phyloP scores from a whole-genome alignment of 1,140 invertebrate species.

The Sesamia nonagrioides region DNA sequence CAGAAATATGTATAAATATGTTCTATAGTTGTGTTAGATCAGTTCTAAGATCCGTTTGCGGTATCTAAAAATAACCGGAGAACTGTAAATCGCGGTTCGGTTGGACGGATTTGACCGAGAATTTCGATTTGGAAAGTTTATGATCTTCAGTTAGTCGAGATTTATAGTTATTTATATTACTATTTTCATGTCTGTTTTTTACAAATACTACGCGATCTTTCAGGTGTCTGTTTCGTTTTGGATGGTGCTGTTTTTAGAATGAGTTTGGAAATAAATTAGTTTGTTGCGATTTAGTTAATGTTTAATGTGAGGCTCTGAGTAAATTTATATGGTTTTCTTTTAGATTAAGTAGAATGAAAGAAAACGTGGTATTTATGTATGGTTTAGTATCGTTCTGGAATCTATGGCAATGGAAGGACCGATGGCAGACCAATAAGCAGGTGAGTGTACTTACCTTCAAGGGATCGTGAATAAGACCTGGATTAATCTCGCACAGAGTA shows the following conservation, averaged over 20 bases:
- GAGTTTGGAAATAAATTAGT: constrained; percentile 14
- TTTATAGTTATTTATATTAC: constrained; percentile 39
- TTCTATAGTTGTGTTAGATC: constrained; percentile 6
- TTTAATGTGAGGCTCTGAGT: constrained; percentile 1
- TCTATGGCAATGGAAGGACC: too few species aligned
- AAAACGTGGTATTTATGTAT: constrained; percentile 8
- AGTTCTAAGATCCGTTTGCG: constrained; percentile 26
- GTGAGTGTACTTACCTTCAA: too few species aligned
- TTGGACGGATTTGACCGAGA: constrained; percentile 19
- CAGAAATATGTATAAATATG: constrained; percentile 1
- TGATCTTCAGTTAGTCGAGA: constrained; percentile 21
- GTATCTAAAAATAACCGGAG: constrained; percentile 20
- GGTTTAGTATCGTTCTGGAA: not conserved
- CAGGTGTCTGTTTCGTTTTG: constrained; percentile 3
- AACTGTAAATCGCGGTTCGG: constrained; percentile 12
- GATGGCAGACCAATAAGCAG: too few species aligned
- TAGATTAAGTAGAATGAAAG: not conserved
- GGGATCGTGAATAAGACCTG: too few species aligned
- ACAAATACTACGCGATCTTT: constrained; percentile 10
- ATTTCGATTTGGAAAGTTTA: constrained; percentile 28
- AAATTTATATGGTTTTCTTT: constrained; percentile 16
- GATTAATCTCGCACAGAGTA: too few species aligned
- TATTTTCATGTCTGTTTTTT: constrained; percentile 30
- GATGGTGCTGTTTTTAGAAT: constrained; percentile 13
- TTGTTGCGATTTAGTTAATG: constrained; percentile 27